Conservation (phyloP, 2,113 vertebrate genomes). For the Mixornis gularis region DNA sequence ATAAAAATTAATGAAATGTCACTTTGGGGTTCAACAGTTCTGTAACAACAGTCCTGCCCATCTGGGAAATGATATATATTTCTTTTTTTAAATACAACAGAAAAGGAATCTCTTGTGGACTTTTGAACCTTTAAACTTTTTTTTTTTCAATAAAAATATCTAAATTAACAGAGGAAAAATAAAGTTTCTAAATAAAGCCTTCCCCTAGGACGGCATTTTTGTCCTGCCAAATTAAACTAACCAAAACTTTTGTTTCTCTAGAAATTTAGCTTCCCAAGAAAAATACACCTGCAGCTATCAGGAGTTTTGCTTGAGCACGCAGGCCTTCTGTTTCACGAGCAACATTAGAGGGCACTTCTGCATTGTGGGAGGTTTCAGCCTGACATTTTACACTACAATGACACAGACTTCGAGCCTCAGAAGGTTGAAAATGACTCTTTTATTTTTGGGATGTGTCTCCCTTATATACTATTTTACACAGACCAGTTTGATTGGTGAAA, state of each 20-base stretch:
- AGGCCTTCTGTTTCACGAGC: constrained; percentile 9
- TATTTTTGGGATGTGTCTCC: too few species aligned
- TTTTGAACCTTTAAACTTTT: constrained; percentile 60
- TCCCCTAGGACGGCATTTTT: constrained; percentile 69
- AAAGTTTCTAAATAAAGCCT: constrained; percentile 77
- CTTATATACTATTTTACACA: too few species aligned
- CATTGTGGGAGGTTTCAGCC: background rate
- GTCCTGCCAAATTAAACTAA: constrained; percentile 72
- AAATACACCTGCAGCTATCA: constrained; percentile 76
- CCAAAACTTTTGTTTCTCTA: constrained; percentile 78
- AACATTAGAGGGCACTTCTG: constrained; percentile 53
- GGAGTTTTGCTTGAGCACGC: constrained; percentile 33
- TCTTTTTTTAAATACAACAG: background rate
- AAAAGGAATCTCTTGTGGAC: constrained; percentile 39
- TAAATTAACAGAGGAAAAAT: constrained; percentile 69
- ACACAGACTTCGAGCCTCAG: too few species aligned
- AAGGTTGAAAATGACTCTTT: too few species aligned
- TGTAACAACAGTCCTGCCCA: background rate
- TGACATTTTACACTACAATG: too few species aligned
- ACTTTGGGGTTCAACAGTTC: background rate
- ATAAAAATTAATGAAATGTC: background rate
- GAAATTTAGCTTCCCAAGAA: constrained; percentile 74
- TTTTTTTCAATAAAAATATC: constrained; percentile 55
- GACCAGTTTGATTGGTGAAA: too few species aligned
- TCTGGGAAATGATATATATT: background rate